A percentile compares a stretch with the other conserved stretches of the same genome.
These are phyloP conservation scores for Clarias macrocephalus DNA, from an alignment of 2,113 vertebrate species.

Conservation along the genomic window DNA sequence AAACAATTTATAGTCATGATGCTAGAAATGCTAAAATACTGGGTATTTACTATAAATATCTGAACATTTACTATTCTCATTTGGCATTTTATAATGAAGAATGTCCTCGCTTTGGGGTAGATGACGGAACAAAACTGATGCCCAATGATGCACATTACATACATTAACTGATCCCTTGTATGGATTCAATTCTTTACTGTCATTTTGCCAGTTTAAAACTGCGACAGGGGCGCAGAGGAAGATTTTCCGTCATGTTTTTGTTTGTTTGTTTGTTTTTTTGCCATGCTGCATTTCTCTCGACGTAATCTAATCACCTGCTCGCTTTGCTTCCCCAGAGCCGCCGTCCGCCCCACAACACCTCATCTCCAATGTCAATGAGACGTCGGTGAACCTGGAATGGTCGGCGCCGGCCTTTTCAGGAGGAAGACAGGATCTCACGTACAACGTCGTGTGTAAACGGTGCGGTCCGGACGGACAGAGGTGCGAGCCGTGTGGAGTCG, in stretches of 20 bases:
- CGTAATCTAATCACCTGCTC: not conserved
- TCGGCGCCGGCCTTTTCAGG: conserved; percentile 85
- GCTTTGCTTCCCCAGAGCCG: conserved; percentile 75
- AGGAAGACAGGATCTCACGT: conserved; percentile 87
- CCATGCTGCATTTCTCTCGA: not conserved
- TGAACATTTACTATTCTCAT: not conserved
- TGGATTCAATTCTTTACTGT: not conserved
- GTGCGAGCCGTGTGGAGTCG: conserved; percentile 85
- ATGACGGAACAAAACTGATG: not conserved
- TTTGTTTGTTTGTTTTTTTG: no score
- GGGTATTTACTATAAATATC: not conserved
- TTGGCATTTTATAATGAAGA: not conserved
- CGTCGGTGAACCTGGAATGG: conserved; percentile 97
- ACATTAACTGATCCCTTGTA: not conserved
- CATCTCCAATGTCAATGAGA: conserved; percentile 97
- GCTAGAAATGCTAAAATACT: not conserved
- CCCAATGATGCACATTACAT: not conserved
- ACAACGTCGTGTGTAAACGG: conserved; percentile 92
- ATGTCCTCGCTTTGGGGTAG: not conserved
- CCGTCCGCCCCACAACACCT: conserved; percentile 91
- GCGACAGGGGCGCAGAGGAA: not conserved
- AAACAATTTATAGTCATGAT: not conserved
- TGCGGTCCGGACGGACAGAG: conserved; percentile 78
- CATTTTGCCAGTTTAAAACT: not conserved
- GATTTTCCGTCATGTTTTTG: conserved; percentile 9